A percentile compares a stretch with the other conserved stretches of the same genome.
These are phyloP conservation scores for Pelecanoides urinatrix DNA, from an alignment of 2,113 vertebrate species.

Conservation along the genomic window DNA sequence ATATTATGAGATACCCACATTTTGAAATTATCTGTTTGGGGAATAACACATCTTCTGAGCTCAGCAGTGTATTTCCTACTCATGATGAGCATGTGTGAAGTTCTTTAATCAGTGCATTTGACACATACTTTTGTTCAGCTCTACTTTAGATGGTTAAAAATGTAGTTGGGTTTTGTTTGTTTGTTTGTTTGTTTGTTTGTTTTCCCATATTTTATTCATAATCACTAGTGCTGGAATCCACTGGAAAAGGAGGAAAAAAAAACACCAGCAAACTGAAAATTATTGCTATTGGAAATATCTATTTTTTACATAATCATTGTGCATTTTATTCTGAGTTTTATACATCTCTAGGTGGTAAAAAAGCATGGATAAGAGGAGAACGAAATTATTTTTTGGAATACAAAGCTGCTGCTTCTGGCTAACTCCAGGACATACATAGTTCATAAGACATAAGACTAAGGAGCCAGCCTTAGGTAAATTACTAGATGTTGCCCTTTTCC, in stretches of 20 bases:
- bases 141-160: not conserved
- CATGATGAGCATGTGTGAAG: not conserved
- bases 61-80: not conserved
- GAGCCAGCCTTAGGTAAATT: not conserved
- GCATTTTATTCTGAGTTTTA: not conserved
- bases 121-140: not conserved
- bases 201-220: not conserved
- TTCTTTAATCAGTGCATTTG: not conserved
- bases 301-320: not conserved
- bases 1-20: not conserved
- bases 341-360: not conserved
- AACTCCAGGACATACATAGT: not conserved
- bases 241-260: not conserved
- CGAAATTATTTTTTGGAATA: not conserved
- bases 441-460: not conserved
- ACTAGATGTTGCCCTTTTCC: not conserved
- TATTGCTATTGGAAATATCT: not conserved
- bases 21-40: not conserved
- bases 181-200: not conserved
- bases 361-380: not conserved
- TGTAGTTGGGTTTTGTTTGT: not conserved
- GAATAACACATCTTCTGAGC: not conserved
- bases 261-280: not conserved
- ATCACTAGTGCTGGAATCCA: not conserved
- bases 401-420: not conserved